phyloP scores from a whole-genome alignment of 2,888 invertebrate genomes.

The Nephrotoma appendiculata region DNA sequence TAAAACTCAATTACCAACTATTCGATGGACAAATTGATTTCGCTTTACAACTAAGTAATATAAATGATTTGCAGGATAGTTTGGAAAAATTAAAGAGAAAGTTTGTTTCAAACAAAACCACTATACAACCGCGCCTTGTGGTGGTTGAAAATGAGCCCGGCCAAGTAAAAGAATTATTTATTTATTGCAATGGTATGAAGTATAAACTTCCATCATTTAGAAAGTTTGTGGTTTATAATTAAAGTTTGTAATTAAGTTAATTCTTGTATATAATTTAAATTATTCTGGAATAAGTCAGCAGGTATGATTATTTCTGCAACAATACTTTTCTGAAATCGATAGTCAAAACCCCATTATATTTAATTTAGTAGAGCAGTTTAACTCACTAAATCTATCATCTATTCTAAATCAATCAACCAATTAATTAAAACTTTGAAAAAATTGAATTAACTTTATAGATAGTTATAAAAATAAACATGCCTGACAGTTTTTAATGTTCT shows the following conservation, averaged over 20 bases:
- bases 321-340: neutral
- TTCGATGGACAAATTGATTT: neutral
- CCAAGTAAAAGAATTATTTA: neutral
- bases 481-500: neutral
- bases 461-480: neutral
- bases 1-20: neutral
- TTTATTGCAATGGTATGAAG: neutral
- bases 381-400: neutral
- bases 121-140: neutral
- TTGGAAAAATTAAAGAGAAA: neutral
- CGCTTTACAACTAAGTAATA: neutral
- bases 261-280: too few relatives aligned
- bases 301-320: too few relatives aligned
- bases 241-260: neutral
- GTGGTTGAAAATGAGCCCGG: neutral
- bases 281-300: too few relatives aligned
- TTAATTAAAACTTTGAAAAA: neutral
- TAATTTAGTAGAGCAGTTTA: neutral
- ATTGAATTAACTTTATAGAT: neutral
- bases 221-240: neutral
- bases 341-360: neutral
- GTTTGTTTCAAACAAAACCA: neutral
- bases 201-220: neutral
- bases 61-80: neutral
- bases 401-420: neutral